Evolutionary conservation across 2,797 vertebrate genomes (phyloP), one percentile per base, ranked within the genome.

Genomic region (Anabacerthia variegaticeps): DNA sequence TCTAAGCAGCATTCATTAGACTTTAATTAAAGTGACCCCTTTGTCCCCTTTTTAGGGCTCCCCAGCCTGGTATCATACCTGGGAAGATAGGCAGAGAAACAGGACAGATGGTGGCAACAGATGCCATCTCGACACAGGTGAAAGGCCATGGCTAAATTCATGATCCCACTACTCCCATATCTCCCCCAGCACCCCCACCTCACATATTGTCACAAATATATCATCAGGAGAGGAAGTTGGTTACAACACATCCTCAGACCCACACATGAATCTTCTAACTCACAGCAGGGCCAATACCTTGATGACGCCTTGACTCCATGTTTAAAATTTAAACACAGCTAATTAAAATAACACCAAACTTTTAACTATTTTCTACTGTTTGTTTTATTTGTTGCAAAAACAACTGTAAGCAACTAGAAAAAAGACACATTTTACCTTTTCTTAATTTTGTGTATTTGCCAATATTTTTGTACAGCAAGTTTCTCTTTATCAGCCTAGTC

Each of bases 41-140:
- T 19, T 51, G 36, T 36, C 34, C 61, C 68, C n/a, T 59, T 72
- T 77, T 68, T 72, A 56, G 43, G 66, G 71, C 77, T 88, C 48
- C 69, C 69, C 89, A 84, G 85, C 18, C 58, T 73, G 43, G 49
- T 49, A 75, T 55, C 59, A 28, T 69, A 90, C 1, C 2, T 49
- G 56, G 77, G 44, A 93, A 90, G 73, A 92, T 63, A 84, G 86
- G 59, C 69, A 94, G 74, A 73, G 51, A 84, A 86, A 67, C 6
- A 37, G 43, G 94, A 89, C 67, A 96, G 88, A 85, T 74, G 83
- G 77, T 49, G 32, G 19, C 63, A 94, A 93, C 83, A 96, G 95
- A 93, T 95, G 88, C 55, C 55, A 63, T 39, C 76, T 86, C 8
- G 2, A 84, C 55, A 74, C 4, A 67, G 83, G 83, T 82, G 77